A percentile compares a stretch with the other conserved stretches of the same genome.
phyloP scores from a whole-genome alignment of 2,797 vertebrate species.

The Phalloptychus januarius region DNA sequence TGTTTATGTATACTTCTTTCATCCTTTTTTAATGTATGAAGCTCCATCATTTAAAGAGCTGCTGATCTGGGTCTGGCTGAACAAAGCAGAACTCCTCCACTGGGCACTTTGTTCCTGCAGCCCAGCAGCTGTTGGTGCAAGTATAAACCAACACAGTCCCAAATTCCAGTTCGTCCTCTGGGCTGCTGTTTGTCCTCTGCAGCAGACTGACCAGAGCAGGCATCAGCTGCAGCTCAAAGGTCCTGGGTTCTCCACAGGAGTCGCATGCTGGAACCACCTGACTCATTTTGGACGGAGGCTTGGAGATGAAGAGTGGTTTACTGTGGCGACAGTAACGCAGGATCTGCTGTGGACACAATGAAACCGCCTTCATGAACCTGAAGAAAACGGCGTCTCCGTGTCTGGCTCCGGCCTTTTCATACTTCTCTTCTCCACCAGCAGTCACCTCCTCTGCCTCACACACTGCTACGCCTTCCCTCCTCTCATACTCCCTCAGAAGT shows the following conservation, averaged over 20 bases:
- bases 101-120: constrained; percentile 52
- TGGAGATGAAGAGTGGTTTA: constrained; percentile 82
- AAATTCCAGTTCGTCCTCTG: constrained; percentile 85
- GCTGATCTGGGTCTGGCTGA: constrained; percentile 91
- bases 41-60: constrained; percentile 83
- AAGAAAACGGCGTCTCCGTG: constrained; percentile 85
- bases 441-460: constrained; percentile 53
- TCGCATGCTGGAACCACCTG: constrained; percentile 72
- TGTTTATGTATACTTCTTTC: neutral
- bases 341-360: constrained; percentile 88
- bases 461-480: constrained; percentile 78
- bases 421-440: constrained; percentile 86
- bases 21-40: no score
- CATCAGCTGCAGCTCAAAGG: constrained; percentile 95
- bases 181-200: constrained; percentile 49
- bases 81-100: constrained; percentile 87
- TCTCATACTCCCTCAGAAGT: constrained; percentile 88
- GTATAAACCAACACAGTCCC: constrained; percentile 90
- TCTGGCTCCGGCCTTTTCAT: constrained; percentile 85
- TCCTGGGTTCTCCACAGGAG: constrained; percentile 80
- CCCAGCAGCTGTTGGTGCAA: constrained; percentile 91
- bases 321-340: constrained; percentile 89
- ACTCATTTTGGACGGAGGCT: constrained; percentile 57
- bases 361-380: constrained; percentile 92
- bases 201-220: constrained; percentile 89